phyloP scores from a whole-genome alignment of 2,888 invertebrate genomes.

The Apotomis capreana region DNA sequence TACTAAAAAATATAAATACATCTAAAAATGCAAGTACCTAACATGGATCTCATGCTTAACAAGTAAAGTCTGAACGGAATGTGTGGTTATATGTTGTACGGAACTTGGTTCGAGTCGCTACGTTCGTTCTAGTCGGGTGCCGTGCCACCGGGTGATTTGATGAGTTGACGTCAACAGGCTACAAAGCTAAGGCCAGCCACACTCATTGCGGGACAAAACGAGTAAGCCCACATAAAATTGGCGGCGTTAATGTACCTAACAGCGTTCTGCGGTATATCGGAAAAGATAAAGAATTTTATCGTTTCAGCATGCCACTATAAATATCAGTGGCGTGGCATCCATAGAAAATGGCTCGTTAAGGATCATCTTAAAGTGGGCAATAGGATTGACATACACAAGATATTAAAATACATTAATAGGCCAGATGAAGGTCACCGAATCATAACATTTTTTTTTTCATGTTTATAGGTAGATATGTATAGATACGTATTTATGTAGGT shows the following conservation, averaged over 20 bases:
- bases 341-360: no score
- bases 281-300: slow-evolving; percentile 21
- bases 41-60: no score
- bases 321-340: background rate
- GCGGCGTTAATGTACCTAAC: slow-evolving; percentile 7
- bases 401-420: no score
- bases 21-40: no score
- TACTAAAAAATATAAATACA: no score
- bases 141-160: slow-evolving; percentile 23
- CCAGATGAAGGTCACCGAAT: no score
- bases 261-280: slow-evolving; percentile 8
- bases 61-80: background rate
- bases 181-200: background rate
- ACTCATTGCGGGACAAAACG: slow-evolving; percentile 10
- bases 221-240: slow-evolving; percentile 6
- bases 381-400: no score
- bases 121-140: background rate
- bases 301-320: slow-evolving; percentile 2
- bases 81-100: background rate
- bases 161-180: slow-evolving; percentile 29
- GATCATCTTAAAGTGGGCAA: no score
- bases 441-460: no score
- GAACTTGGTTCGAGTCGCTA: slow-evolving; percentile 3
- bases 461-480: no score
- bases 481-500: no score